Evolutionary conservation across 2,888 invertebrate species (phyloP).

Genomic region (Hecatera dysodea): DNA sequence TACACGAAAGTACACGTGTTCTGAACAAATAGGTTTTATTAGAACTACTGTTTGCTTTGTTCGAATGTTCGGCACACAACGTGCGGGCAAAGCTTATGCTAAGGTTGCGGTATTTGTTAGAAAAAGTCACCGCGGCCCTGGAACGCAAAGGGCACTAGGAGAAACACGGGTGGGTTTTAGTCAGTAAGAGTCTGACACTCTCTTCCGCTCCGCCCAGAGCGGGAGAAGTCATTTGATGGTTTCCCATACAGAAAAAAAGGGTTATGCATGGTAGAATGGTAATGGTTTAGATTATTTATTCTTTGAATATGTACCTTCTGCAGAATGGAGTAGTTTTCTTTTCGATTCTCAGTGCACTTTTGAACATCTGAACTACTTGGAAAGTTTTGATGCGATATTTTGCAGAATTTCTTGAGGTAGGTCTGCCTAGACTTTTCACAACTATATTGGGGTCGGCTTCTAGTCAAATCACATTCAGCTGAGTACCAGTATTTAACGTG

Average conservation of each 20-base stretch:
- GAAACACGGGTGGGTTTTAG: too few species aligned
- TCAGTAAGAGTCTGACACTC: too few species aligned
- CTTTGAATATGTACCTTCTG: background rate
- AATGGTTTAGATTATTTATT: background rate
- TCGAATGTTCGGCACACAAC: slow-evolving; percentile 6
- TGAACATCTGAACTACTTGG: background rate
- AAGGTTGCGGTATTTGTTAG: too few species aligned
- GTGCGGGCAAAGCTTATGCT: too few species aligned
- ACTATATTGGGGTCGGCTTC: too few species aligned
- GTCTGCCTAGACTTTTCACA: background rate
- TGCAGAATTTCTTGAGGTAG: background rate
- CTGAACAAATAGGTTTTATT: slow-evolving; percentile 36
- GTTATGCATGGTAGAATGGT: background rate
- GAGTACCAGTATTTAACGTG: too few species aligned
- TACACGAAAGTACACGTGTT: slow-evolving; percentile 48
- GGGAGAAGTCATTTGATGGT: too few species aligned
- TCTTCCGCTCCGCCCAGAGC: too few species aligned
- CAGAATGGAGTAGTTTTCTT: background rate
- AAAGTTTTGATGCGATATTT: background rate
- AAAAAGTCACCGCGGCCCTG: too few species aligned
- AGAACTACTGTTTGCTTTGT: slow-evolving; percentile 30
- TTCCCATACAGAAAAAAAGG: too few species aligned
- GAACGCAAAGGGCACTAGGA: too few species aligned
- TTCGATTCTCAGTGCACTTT: background rate
- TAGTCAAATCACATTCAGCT: too few species aligned